phyloP scores from a whole-genome alignment of 2,113 vertebrate genomes.

The Ptychochromis oligacanthus region DNA sequence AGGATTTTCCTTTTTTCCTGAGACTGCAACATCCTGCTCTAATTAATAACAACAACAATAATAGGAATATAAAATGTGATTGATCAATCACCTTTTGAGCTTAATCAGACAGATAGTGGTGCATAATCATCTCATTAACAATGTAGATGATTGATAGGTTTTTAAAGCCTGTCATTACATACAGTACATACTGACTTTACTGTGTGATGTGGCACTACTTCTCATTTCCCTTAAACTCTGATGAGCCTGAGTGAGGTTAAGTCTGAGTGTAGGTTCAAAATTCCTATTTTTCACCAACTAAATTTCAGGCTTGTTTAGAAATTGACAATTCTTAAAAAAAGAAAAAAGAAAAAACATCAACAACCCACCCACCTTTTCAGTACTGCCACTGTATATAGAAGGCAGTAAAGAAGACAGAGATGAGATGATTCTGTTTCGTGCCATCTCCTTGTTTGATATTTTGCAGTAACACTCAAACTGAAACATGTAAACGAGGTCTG shows the following conservation, averaged over 20 bases:
- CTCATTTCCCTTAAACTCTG: not conserved
- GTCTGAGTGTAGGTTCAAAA: not conserved
- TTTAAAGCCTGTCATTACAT: not conserved
- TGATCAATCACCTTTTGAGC: slow-evolving; percentile 11
- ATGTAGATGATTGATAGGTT: not conserved
- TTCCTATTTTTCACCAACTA: not conserved
- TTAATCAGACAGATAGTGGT: slow-evolving; percentile 16
- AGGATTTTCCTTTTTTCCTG: not conserved
- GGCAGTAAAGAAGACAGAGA: slow-evolving; percentile 33
- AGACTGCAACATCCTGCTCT: not conserved
- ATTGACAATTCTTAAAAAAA: not conserved
- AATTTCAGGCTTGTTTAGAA: slow-evolving; percentile 5
- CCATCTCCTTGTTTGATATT: slow-evolving; percentile 59
- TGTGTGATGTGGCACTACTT: not conserved
- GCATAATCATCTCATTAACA: slow-evolving; percentile 9
- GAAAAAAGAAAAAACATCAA: not conserved
- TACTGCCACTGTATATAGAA: slow-evolving; percentile 24
- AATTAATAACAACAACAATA: slow-evolving; percentile 17
- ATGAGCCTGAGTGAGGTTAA: not conserved
- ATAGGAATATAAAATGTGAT: slow-evolving; percentile 20
- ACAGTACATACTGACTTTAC: not conserved
- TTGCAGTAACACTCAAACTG: slow-evolving; percentile 43
- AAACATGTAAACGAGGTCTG: slow-evolving; percentile 57
- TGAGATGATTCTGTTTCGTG: slow-evolving; percentile 42
- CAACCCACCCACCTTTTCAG: slow-evolving; percentile 15